Percentiles rank a stretch among this genome's conserved stretches.
phyloP scores from a whole-genome alignment of 2,797 vertebrate genomes.

The Sciurus carolinensis region DNA sequence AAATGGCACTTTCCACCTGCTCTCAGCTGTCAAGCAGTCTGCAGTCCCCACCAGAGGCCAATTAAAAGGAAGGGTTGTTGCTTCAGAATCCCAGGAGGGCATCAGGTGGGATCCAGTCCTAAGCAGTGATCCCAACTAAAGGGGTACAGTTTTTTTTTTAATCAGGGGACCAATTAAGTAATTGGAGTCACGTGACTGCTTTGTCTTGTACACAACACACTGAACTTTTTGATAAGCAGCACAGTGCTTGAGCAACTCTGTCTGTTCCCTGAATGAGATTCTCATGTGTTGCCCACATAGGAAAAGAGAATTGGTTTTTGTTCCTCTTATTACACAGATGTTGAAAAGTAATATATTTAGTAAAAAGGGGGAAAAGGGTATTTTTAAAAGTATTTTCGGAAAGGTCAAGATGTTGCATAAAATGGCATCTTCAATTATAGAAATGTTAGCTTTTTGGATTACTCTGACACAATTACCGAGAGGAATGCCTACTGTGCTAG shows the following conservation, averaged over 20 bases:
- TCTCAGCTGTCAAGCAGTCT: neutral
- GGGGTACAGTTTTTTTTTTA: neutral
- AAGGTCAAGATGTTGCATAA: neutral
- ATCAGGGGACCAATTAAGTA: constrained; percentile 68
- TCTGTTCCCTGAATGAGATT: neutral
- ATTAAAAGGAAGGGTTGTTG: neutral
- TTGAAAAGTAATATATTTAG: neutral
- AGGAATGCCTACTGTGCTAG: neutral
- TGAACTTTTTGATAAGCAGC: neutral
- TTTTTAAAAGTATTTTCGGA: neutral
- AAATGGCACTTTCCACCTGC: neutral
- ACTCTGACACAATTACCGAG: neutral
- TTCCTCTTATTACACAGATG: neutral
- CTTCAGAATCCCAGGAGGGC: neutral
- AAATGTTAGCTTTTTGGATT: neutral
- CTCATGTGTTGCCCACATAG: neutral
- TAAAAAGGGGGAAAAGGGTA: neutral
- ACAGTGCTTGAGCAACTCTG: neutral
- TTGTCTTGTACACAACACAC: neutral
- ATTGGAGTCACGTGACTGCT: neutral
- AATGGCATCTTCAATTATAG: neutral
- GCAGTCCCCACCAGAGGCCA: constrained; percentile 55
- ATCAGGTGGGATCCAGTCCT: neutral
- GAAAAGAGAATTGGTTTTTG: neutral
- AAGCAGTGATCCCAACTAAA: constrained; percentile 5